Evolutionary conservation across 2,797 vertebrate genomes (phyloP), one percentile per base, ranked within the genome.

Genomic region (Lagodon rhomboides): DNA sequence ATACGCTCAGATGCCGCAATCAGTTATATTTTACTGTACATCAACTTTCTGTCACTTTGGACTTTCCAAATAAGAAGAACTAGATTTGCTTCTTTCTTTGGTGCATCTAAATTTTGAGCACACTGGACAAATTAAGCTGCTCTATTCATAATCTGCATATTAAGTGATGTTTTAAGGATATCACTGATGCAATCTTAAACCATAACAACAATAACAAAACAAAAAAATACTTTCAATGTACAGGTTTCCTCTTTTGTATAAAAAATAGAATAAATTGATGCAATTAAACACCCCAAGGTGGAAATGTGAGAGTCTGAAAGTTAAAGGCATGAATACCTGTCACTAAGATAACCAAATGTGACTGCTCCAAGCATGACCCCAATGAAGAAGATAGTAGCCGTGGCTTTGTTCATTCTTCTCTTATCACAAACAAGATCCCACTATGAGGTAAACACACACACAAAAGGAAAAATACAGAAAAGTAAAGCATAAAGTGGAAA

Each of bases 401-500:
- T 93, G 34, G 82, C 84, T 87, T 71, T 94, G 87, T 92, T 94
- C 55, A 92, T 15, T 59, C 75, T 85, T 84, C 47, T 93, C 20
- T 67, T 77, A 34, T 94, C 91, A 80, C 95, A 95, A 50, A 95
- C 94, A 85, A 95, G 85, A 84, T 94, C 89, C 94, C 94, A 95
- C 94, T 95, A 44, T 51, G n/a, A 72, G 54, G 5, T 13, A 73
- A 76, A 73, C 17, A 79, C 9, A 77, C 4, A 67, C 12, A 56
- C 30, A 34, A 34, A 34, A 34, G 8, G 34, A 34, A 34, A 67
- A 12, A 70, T 3, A 62, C 4, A 56, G 17, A 65, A 63, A 47
- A 22, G 5, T 46, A 3, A 59, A 25, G 10, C 5, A 23, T 17
- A 8, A 44, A 38, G 12, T 12, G 1, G 9, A 59, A 15, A 44